A percentile compares a stretch with the other conserved stretches of the same genome.
These are phyloP conservation scores for Branchinecta lindahli DNA, from an alignment of 1,140 invertebrate species.

Conservation along the genomic window DNA sequence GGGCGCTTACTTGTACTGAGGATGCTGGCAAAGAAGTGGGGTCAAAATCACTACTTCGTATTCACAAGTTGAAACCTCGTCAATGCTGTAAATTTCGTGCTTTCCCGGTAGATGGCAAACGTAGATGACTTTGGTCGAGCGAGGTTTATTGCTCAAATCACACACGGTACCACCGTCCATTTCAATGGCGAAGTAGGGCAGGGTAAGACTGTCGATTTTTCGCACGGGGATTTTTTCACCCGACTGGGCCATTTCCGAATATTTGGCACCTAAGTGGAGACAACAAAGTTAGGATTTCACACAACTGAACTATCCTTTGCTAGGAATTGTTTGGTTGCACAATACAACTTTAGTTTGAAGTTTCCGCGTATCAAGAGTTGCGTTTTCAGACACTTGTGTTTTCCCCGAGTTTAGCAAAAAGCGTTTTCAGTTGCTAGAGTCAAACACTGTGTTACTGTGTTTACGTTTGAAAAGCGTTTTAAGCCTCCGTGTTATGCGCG, in stretches of 20 bases:
- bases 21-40: constrained; percentile 68
- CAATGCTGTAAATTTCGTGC: constrained; percentile 80
- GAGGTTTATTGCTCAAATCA: constrained; percentile 67
- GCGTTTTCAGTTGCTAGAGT: too few relatives aligned
- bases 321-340: too few relatives aligned
- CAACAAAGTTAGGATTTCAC: too few relatives aligned
- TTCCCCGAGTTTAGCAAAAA: too few relatives aligned
- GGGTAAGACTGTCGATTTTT: constrained; percentile 66
- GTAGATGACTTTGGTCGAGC: constrained; percentile 61
- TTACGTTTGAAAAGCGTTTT: too few relatives aligned
- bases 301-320: too few relatives aligned
- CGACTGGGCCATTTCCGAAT: too few relatives aligned
- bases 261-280: too few relatives aligned
- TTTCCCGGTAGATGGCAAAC: constrained; percentile 70
- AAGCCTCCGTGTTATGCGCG: too few relatives aligned
- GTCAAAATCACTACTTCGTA: constrained; percentile 81
- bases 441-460: too few relatives aligned
- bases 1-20: constrained; percentile 52
- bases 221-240: constrained; percentile 36
- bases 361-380: too few relatives aligned
- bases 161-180: constrained; percentile 60
- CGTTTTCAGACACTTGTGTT: too few relatives aligned
- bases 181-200: constrained; percentile 38
- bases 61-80: constrained; percentile 83
- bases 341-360: constrained; percentile 14